Evolutionary conservation across 1,140 invertebrate genomes (phyloP).

Genomic region (Argopecten irradians): DNA sequence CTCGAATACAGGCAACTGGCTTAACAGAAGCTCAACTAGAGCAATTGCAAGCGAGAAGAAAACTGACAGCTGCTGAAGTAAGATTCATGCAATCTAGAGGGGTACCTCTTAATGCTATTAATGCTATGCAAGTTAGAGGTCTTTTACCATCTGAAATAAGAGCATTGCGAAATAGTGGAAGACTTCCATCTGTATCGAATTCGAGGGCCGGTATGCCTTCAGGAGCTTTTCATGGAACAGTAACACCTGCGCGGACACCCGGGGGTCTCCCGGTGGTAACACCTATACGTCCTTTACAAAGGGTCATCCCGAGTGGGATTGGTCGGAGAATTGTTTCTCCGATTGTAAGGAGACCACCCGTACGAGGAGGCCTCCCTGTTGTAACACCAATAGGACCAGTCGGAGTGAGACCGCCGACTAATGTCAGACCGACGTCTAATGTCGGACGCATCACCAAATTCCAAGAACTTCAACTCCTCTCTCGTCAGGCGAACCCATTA

Average conservation of each 20-base stretch:
- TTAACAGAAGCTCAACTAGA: not conserved
- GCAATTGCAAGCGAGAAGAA: not conserved
- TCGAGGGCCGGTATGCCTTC: not conserved
- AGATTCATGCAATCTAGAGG: not conserved
- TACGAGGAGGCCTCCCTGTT: not conserved
- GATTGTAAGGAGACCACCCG: too few species aligned
- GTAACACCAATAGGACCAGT: not conserved
- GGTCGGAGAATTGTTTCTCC: not conserved
- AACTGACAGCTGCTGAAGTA: not conserved
- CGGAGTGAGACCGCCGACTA: not conserved
- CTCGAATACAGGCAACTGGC: not conserved
- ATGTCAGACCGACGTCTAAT: not conserved
- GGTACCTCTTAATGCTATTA: not conserved
- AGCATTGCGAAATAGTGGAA: not conserved
- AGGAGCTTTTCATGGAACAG: not conserved
- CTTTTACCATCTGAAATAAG: not conserved
- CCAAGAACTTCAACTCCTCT: slow-evolving; percentile 1
- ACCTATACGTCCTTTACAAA: not conserved
- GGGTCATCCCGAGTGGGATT: not conserved
- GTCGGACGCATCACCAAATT: not conserved
- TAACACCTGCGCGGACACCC: not conserved
- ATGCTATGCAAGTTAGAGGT: not conserved
- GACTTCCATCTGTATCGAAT: not conserved
- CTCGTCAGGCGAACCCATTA: not conserved
- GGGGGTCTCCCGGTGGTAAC: not conserved